Base-by-base conservation (phyloP, 2,888 invertebrate species). In the Pseudococcus viburni region DNA sequence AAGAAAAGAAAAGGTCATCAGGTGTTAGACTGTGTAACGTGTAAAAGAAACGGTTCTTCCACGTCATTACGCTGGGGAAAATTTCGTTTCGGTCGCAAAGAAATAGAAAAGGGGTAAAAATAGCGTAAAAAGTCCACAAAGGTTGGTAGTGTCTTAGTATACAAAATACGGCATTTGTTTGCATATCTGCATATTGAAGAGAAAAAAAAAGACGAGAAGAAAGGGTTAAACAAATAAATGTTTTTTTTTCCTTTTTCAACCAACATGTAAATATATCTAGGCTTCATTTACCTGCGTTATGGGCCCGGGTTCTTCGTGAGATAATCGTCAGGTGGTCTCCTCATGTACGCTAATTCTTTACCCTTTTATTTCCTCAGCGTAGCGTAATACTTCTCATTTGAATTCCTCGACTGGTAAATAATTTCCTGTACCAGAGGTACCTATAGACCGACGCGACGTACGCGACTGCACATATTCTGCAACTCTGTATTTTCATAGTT, bases 211-310 rank as follows among this genome's bases (percentile, higher is more conserved):
- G 42, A 42, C 8, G 42, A 42, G 26, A 42, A 88, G 80, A 83
- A 87, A 88, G 88, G 88, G 88, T 88, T 87, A 88, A 88, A 88
- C 88, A 88, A 88, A 88, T 88, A 88, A 88, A 88, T 88, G 88
- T 88, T 88, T 88, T 88, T 86, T 86, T 68, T 39, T 9, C 5
- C 9, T 42, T 42, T 42, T 42, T 42, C 42, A 42, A 42, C 42
- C 55, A 80, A 77, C 80, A 51, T 77, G 88, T 88, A 88, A 88
- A 88, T 88, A 88, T 83, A 88, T 83, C 51, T 77, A 87, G 55
- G 83, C 88, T 88, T 88, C 88, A 88, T 88, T 88, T 88, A 88
- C 88, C 88, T 88, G 88, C 88, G 88, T 73, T 77, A 88, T 77
- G 83, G 88, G 80, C 39, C 48, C 80, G 83, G 88, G 80, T 83